phyloP scores from a whole-genome alignment of 2,113 vertebrate genomes.

The human region GRCh38 chr13:51756501-51757000 shows the following conservation, averaged over 20 bases:
- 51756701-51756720: neutral
- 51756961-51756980: too few relatives aligned
- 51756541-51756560: rapidly evolving
- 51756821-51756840: neutral
- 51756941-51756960: neutral
- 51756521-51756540: neutral
- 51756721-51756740: neutral
- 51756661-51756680: neutral
- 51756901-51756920: neutral
- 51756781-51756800: neutral
- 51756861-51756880: neutral
- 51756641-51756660: neutral
- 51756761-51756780: neutral
- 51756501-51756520: neutral
- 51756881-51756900: neutral
- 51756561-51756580: neutral
- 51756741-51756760: neutral
- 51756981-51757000: neutral
- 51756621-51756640: neutral
- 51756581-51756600: neutral
- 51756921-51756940: neutral
- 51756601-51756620: neutral
- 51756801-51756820: neutral
- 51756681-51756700: neutral
- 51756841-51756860: neutral